Base-by-base conservation (phyloP, 1,140 invertebrate species). In the Samia ricini region DNA sequence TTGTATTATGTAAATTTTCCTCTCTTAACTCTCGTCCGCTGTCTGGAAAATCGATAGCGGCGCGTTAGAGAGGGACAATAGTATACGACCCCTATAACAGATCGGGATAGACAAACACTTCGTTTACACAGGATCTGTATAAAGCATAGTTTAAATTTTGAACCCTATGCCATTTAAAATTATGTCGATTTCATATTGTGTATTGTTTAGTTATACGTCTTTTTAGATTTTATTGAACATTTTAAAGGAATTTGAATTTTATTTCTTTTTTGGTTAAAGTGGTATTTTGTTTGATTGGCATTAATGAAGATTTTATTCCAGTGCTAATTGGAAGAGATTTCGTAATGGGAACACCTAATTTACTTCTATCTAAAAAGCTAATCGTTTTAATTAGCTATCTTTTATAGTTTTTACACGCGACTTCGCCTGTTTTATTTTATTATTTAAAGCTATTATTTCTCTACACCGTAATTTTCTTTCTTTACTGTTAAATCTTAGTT, bases 11-110 rank as follows among this genome's bases (percentile, higher is more conserved):
- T 74, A 82, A 77, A 77, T 78, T 74, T 69, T 66, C 61, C 71
- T 69, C 74, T 72, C 67, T 65, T 71, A 68, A 69, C 68, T 56
- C 60, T 69, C 72, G 73, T 75, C 72, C 72, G 63, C 52, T 51
- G 19, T 36, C 56, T 56, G 62, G 75, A 83, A 85, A 85, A 85
- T 85, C 82, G 83, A 85, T 85, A 85, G 67, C 77, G 73, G n/a
- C 72, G 65, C 63, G 61, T 36, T 26, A 60, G 70, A 84, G 1
- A 57, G 68, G 63, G 76, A 84, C 36, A 48, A 55, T 22, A 1
- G 56, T 64, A 77, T 55, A 22, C 18, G 12, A 59, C 26, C 42
- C 7, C 3, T 51, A 7, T 36, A 61, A 18, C 36, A 69, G 68
- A 79, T 42, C 63, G 66, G 69, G 74, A 83, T 7, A 62, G 64